phyloP scores from a whole-genome alignment of 2,797 vertebrate genomes.

The Molossus alvarezi region DNA sequence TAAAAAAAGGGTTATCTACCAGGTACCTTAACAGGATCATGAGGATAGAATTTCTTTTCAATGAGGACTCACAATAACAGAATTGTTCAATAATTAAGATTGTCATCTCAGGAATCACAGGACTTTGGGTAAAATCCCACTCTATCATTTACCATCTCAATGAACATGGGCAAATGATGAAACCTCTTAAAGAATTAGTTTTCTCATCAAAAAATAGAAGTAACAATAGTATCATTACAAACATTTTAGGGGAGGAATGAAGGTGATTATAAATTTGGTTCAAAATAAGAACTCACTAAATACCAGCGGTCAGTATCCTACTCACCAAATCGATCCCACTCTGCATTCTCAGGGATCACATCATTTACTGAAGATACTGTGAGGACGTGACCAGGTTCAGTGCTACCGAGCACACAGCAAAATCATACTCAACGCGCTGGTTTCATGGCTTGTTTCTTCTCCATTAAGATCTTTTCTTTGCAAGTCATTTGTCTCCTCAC shows the following conservation, averaged over 20 bases:
- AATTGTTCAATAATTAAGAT: not conserved
- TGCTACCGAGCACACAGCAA: not conserved
- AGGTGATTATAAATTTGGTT: not conserved
- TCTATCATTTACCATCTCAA: not conserved
- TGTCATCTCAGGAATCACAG: not conserved
- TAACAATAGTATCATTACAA: not conserved
- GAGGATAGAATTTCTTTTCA: not conserved
- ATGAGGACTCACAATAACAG: not conserved
- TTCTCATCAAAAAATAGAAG: not conserved
- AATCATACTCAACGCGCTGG: not conserved
- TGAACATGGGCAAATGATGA: not conserved
- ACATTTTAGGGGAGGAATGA: not conserved
- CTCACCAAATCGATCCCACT: not conserved
- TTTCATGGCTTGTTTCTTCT: not conserved
- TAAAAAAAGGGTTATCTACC: not conserved
- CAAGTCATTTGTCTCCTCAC: not conserved
- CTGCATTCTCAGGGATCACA: not conserved
- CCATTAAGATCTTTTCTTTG: not conserved
- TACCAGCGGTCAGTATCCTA: not conserved
- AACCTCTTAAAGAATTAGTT: not conserved
- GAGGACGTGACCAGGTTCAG: not conserved
- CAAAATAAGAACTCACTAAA: not conserved
- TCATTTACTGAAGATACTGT: not conserved
- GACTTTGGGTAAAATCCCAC: not conserved
- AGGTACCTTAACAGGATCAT: not conserved